Evolutionary conservation across 2,797 vertebrate species (phyloP).

Genomic region (Squalus acanthias): DNA sequence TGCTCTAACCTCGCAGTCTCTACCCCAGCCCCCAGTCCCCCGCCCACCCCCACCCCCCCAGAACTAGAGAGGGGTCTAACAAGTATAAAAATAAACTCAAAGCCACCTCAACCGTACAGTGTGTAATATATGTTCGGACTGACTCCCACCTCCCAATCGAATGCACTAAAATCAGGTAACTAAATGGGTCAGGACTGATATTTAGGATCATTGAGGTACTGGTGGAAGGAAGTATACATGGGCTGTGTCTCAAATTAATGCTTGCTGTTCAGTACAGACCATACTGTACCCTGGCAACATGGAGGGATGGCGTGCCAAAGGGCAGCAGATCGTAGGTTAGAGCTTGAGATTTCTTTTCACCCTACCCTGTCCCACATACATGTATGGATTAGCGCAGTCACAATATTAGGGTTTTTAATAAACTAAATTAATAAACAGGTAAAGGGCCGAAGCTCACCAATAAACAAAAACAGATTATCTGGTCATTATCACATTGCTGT

Average conservation of each 20-base stretch:
- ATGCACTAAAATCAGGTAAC: neutral
- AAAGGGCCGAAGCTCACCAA: neutral
- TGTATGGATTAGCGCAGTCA: neutral
- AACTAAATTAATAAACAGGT: neutral
- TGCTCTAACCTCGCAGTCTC: conserved; percentile 7
- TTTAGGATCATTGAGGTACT: conserved; percentile 1
- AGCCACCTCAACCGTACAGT: neutral
- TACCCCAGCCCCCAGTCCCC: neutral
- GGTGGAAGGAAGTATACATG: neutral
- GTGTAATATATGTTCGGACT: neutral
- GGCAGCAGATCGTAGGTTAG: neutral
- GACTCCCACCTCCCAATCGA: neutral
- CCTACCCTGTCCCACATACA: neutral
- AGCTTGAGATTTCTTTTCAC: neutral
- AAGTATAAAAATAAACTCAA: neutral
- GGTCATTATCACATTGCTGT: too few relatives aligned
- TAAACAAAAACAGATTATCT: too few relatives aligned
- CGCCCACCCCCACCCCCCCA: neutral
- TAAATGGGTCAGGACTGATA: neutral
- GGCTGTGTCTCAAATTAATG: conserved; percentile 22
- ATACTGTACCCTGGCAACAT: conserved; percentile 6
- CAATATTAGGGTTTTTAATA: neutral
- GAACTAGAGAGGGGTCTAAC: neutral
- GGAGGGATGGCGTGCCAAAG: neutral
- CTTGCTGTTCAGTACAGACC: conserved; percentile 18